Base-by-base conservation (phyloP, 1,140 invertebrate species). In the Drosophila novamexicana region DNA sequence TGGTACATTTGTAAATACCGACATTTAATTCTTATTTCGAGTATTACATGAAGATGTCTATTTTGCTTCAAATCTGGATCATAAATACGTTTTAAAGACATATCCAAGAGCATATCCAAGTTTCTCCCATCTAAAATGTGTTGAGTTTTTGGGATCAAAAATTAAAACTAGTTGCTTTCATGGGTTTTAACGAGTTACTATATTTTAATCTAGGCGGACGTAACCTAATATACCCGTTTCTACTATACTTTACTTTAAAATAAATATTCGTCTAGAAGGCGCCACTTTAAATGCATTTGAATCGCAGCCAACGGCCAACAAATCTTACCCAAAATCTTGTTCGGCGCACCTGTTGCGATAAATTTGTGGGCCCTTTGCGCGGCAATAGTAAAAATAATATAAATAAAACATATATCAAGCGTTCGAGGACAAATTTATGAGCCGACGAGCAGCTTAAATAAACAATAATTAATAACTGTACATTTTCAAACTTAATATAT, bases 311-410 rank as follows among this genome's bases (percentile, higher is more conserved):
- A 10, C 14, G 6, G 14, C 52, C 14, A 5, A 32, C 32, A 37
- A 53, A 53, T 53, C 34, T 37, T 53, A 14, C 34, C 10, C 29
- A 8, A 32, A 32, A 50, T 32, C 49, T 18, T 14, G 8, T 16
- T 36, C 36, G 32, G 12, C 22, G 61, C 81, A 85, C 81, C 81
- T 84, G 81, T 84, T 84, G 77, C 73, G 57, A 75, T 66, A 77
- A 86, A 84, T 85, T 74, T 73, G 49, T 36, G 18, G 12, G 34
- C 18, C 50, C 36, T 44, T 47, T 10, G n/a, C 34, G 18, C 37
- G n/a, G 52, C 53, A n/a, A 56, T 57, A 57, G 45, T 50, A 29
- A 47, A 32, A 58, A 74, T 53, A 70, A 58, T 65, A 54, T 42
- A 68, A 63, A 73, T 72, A 12, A 32, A 62, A 36, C 64, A 67